Percentiles rank a stretch among this genome's conserved stretches.
Conservation (phyloP, 2,888 invertebrate species). For the Geotrupes spiniger region DNA sequence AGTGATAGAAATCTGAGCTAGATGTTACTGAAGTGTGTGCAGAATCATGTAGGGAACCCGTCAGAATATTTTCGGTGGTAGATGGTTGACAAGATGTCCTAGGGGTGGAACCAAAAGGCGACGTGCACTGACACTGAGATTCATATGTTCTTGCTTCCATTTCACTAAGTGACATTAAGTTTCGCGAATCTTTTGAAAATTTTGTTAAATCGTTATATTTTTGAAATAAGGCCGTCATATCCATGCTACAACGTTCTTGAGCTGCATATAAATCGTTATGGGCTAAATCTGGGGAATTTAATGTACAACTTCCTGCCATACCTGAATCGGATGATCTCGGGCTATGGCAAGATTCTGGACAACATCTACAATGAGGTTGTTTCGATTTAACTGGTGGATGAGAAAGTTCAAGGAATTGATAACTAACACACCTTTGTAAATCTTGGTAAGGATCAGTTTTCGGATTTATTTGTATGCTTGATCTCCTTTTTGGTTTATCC, state of each 20-base stretch:
- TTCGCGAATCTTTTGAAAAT: slow-evolving; percentile 30
- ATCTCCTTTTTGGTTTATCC: slow-evolving; percentile 55
- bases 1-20: slow-evolving; percentile 46
- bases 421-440: slow-evolving; percentile 53
- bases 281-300: slow-evolving; percentile 67
- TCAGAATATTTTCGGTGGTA: slow-evolving; percentile 56
- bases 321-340: slow-evolving; percentile 80
- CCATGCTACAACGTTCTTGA: slow-evolving; percentile 36
- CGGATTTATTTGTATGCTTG: slow-evolving; percentile 42
- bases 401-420: slow-evolving; percentile 48
- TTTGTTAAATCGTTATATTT: slow-evolving; percentile 34
- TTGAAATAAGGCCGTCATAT: slow-evolving; percentile 36
- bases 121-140: slow-evolving; percentile 69
- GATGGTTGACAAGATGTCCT: slow-evolving; percentile 63
- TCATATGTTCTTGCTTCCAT: slow-evolving; percentile 61
- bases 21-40: slow-evolving; percentile 55
- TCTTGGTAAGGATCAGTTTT: slow-evolving; percentile 23
- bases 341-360: slow-evolving; percentile 45
- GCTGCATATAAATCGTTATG: slow-evolving; percentile 32
- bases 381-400: slow-evolving; percentile 12
- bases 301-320: slow-evolving; percentile 77
- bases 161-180: slow-evolving; percentile 55
- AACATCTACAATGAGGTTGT: slow-evolving; percentile 17
- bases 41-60: slow-evolving; percentile 53
- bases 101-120: slow-evolving; percentile 71